Evolutionary conservation across 1,140 invertebrate species (phyloP).

Genomic region (Drosophila bipectinata): DNA sequence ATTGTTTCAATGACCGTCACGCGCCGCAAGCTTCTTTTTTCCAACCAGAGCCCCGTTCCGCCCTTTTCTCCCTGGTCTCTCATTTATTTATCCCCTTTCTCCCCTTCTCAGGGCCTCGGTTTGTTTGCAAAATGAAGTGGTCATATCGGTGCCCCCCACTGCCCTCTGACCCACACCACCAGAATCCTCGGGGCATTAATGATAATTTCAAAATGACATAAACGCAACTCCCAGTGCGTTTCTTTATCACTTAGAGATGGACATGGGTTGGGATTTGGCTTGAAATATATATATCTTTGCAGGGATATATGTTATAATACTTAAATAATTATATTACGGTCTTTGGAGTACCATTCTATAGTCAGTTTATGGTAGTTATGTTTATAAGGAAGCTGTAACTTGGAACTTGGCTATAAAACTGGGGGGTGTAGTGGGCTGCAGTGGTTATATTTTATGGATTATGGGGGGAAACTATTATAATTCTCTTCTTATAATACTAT

Average conservation of each 20-base stretch:
- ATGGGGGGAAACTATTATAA: no score
- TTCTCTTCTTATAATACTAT: no score
- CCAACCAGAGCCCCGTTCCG: conserved; percentile 4
- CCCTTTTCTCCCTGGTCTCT: conserved; percentile 7
- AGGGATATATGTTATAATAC: no score
- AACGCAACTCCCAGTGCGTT: conserved; percentile 47
- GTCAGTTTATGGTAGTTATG: no score
- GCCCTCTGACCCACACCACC: background rate
- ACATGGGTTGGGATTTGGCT: background rate
- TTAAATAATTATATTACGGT: no score
- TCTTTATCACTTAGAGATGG: conserved; percentile 31
- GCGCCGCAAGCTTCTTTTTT: conserved; percentile 59
- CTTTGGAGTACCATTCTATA: no score
- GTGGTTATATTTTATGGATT: no score
- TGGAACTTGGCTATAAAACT: no score
- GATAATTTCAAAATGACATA: conserved; percentile 82
- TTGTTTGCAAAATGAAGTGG: conserved; percentile 74
- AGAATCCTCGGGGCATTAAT: conserved; percentile 51
- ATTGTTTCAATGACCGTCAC: conserved; percentile 80
- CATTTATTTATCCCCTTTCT: background rate
- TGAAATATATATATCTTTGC: no score
- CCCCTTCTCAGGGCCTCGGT: conserved; percentile 10
- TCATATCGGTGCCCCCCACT: conserved; percentile 58
- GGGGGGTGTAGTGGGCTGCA: no score
- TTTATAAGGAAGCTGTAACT: no score